Evolutionary conservation across 2,888 invertebrate genomes (phyloP), one percentile per base, ranked within the genome.

Genomic region (Lymantria monacha): DNA sequence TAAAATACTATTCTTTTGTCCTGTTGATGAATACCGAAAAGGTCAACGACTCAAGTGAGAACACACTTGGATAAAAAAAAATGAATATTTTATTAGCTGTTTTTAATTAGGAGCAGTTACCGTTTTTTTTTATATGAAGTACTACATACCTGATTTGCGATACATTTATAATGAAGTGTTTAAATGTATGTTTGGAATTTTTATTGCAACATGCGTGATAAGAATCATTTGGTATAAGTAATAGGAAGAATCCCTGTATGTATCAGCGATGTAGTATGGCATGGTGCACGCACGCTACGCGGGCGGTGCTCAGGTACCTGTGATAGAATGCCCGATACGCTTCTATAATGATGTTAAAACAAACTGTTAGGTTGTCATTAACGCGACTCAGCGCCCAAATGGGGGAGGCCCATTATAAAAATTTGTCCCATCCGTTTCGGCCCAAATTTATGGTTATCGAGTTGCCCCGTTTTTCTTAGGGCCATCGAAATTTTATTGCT

Each of bases 321-420:
- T 79, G 87, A 86, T 90, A 88, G 90, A 87, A 91, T 90, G 83
- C 72, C 76, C 75, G 90, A 91, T 90, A 91, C 83, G 85, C 80
- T 81, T 75, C 86, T 88, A 89, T 91, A 89, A 91, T 90, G 90
- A 91, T 89, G 91, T 89, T 90, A 86, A 90, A 89, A 90, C 90
- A 91, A 90, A 90, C 89, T 89, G 87, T 88, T 90, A 89, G 85
- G 71, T 84, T 86, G 85, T 88, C 90, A 90, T 89, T 90, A 91
- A 86, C 86, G 86, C 85, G 78, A 83, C 85, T 81, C 82, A 73
- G 76, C 74, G 69, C 72, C 82, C 83, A 87, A 88, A 88, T 89
- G 87, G 87, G 84, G 83, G 81, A 84, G 84, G 77, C 76, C 87
- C 89, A 91, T 91, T 90, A 89, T 89, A 90, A 89, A 91, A 90